These are phyloP conservation scores for Alosa sapidissima DNA, from an alignment of 2,797 vertebrate genomes.

Conservation along the genomic window DNA sequence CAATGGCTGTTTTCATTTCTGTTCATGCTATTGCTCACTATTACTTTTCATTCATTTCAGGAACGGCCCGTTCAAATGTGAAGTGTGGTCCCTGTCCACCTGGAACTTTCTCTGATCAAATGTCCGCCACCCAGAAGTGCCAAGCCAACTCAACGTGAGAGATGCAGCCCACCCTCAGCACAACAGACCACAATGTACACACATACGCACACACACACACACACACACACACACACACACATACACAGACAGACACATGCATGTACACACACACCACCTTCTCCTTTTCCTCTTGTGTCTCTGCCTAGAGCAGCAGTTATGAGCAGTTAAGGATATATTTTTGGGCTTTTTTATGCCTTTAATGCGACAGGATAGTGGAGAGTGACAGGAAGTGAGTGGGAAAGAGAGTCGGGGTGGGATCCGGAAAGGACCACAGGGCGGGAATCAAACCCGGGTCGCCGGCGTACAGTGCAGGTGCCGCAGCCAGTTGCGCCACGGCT, in stretches of 20 bases:
- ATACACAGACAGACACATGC: neutral
- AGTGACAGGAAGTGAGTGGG: too few species aligned
- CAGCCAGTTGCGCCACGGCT: too few species aligned
- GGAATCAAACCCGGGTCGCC: too few species aligned
- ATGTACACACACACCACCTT: neutral
- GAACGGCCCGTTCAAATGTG: constrained; percentile 50
- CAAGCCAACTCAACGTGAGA: constrained; percentile 65
- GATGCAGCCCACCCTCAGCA: neutral
- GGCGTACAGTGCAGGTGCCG: too few species aligned
- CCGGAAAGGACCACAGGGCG: too few species aligned
- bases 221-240: too few species aligned
- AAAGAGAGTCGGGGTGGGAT: too few species aligned
- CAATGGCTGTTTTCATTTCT: neutral
- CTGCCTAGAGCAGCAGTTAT: too few species aligned
- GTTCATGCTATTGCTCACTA: neutral
- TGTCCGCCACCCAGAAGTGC: constrained; percentile 55
- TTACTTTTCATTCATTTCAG: constrained; percentile 50
- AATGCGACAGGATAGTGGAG: too few species aligned
- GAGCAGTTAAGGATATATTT: too few species aligned
- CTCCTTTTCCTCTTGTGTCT: too few species aligned
- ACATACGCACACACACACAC: neutral
- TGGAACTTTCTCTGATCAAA: constrained; percentile 65
- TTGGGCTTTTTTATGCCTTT: too few species aligned
- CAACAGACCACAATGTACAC: neutral
- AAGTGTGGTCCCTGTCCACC: constrained; percentile 53